Evolutionary conservation across 1,140 invertebrate species (phyloP).

Genomic region (Harlomillsia oculata): DNA sequence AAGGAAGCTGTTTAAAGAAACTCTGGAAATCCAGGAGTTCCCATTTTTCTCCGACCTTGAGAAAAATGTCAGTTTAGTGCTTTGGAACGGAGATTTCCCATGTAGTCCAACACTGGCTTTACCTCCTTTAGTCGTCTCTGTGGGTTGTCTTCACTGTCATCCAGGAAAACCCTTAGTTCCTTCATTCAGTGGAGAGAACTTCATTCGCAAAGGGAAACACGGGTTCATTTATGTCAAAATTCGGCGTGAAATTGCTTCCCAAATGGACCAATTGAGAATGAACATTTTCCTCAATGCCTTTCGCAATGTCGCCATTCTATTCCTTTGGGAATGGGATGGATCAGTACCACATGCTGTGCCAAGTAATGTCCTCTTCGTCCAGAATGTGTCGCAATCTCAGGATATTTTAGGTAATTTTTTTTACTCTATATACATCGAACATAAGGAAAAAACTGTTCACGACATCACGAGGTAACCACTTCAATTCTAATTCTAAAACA

Average conservation of each 20-base stretch:
- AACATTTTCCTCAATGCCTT: neutral
- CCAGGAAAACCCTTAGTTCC: no score
- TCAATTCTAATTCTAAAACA: neutral
- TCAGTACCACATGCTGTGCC: neutral
- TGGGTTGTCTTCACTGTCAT: no score
- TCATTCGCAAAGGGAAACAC: neutral
- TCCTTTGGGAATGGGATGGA: conserved; percentile 21
- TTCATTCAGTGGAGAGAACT: neutral
- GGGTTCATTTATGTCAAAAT: conserved; percentile 9
- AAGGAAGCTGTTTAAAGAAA: no score
- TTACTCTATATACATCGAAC: neutral
- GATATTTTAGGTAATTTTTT: conserved; percentile 31
- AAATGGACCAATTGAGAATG: neutral
- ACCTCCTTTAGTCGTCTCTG: no score
- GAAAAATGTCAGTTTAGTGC: no score
- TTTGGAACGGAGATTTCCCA: no score
- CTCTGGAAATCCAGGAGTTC: no score
- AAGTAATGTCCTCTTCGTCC: conserved; percentile 3
- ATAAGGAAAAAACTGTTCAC: neutral
- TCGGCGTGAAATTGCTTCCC: neutral
- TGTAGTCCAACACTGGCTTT: no score
- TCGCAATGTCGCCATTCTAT: neutral
- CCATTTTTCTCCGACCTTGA: no score
- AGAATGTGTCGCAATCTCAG: no score
- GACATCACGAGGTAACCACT: neutral